phyloP scores from a whole-genome alignment of 64 coral and sea anemone species.

The Acropora yongei region DNA sequence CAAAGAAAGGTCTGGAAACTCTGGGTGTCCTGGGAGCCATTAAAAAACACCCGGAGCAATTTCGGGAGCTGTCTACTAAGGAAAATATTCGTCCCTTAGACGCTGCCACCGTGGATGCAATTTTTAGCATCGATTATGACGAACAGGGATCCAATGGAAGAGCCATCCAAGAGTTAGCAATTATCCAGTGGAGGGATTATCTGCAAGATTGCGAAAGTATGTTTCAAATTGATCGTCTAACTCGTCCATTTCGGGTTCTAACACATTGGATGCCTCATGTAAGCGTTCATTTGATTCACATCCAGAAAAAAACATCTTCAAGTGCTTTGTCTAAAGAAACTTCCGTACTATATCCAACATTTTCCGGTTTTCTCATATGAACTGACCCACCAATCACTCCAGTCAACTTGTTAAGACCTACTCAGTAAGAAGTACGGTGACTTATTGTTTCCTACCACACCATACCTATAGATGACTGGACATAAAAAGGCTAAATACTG shows the following conservation, averaged over 20 bases:
- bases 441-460: neutral
- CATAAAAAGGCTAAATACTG: neutral
- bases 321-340: neutral
- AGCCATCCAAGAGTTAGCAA: conserved; percentile 24
- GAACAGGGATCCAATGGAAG: conserved; percentile 68
- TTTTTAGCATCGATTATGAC: conserved; percentile 28
- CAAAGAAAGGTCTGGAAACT: conserved; percentile 41
- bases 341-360: conserved; percentile 1
- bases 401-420: neutral
- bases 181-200: conserved; percentile 67
- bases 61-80: neutral
- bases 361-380: neutral
- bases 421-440: conserved; percentile 1
- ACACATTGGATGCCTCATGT: neutral
- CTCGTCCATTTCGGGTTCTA: neutral
- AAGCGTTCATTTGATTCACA: neutral
- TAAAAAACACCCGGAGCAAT: neutral
- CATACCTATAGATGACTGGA: neutral
- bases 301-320: conserved; percentile 20
- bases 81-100: conserved; percentile 26
- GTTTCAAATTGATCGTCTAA: conserved; percentile 17
- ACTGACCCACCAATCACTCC: conserved; percentile 2
- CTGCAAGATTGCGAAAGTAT: conserved; percentile 69
- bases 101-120: conserved; percentile 26
- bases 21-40: conserved; percentile 23